Evolutionary conservation across 2,888 invertebrate species (phyloP).

Genomic region (Anticlea derivata): DNA sequence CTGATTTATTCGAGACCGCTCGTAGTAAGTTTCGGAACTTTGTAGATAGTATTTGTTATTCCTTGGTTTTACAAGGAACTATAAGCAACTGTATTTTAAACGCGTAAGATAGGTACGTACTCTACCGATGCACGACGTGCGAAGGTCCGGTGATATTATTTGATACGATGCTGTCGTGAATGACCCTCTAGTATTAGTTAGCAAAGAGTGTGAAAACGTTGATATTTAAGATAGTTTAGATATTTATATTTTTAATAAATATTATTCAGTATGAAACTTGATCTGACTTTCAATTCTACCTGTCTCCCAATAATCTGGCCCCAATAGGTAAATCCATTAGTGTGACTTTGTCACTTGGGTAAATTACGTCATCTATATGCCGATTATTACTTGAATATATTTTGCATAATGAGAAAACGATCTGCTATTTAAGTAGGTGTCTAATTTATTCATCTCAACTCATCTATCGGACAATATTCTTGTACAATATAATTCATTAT

Average conservation of each 20-base stretch:
- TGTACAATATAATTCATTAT: background rate
- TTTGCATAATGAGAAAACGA: conserved; percentile 24
- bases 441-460: conserved; percentile 19
- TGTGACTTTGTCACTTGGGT: conserved; percentile 22
- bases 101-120: conserved; percentile 43
- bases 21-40: conserved; percentile 65
- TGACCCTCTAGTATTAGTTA: conserved; percentile 76
- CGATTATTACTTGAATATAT: conserved; percentile 27
- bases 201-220: conserved; percentile 62
- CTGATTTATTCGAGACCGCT: conserved; percentile 76
- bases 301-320: conserved; percentile 6
- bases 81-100: conserved; percentile 54
- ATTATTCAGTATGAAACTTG: conserved; percentile 57
- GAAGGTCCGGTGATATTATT: conserved; percentile 68
- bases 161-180: conserved; percentile 66
- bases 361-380: conserved; percentile 34
- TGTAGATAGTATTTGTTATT: conserved; percentile 73
- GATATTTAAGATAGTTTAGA: conserved; percentile 64
- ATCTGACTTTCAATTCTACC: conserved; percentile 41
- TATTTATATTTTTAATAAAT: conserved; percentile 62
- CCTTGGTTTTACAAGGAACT: conserved; percentile 83
- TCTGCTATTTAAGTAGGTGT: conserved; percentile 11
- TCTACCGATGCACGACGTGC: conserved; percentile 45
- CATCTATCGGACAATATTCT: conserved; percentile 1
- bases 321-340: conserved; percentile 18